Base-by-base conservation (phyloP, 2,888 invertebrate species). In the Apamea crenata region DNA sequence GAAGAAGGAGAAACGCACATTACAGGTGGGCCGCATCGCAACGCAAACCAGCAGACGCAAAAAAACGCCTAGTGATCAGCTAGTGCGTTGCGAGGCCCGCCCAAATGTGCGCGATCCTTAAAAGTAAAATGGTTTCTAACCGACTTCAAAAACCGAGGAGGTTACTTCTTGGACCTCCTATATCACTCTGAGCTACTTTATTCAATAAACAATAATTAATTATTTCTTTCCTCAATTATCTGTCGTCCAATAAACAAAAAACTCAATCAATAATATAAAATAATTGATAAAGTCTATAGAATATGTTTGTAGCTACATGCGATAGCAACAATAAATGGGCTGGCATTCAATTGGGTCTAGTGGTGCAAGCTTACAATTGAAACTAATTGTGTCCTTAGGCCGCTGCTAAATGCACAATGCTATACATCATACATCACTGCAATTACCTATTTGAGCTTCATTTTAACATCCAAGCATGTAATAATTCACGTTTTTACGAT, bases 301-400 rank as follows among this genome's bases (percentile, higher is more conserved):
- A 70, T 59, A 74, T 69, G 56, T 44, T n/a, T 40, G 61, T 81
- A 56, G 59, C 53, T 47, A 69, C 50, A 85, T 65, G 21, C n/a
- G 70, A 78, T 85, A 79, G 82, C 81, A 83, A 80, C 89, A 79
- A 87, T 86, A 90, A 89, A 90, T 85, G 77, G 88, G 88, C 83
- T 88, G 83, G 80, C 81, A 85, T 82, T 91, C 93, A 93, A 94
- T 93, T 93, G 93, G 74, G 86, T 84, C 89, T 91, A 89, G 84
- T 86, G 83, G 87, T 83, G 82, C 83, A 82, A 88, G 85, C 85
- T 85, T 83, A 89, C 94, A 95, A 95, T 95, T 95, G 95, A 92
- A 90, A 88, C 91, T 95, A 95, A 95, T 95, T 95, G 94, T 92
- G 87, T 90, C 88, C 87, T 87, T 87, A 90, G 80, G 80, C 80